Evolutionary conservation across 2,113 vertebrate species (phyloP).

Genomic region (Erpornis zantholeuca): DNA sequence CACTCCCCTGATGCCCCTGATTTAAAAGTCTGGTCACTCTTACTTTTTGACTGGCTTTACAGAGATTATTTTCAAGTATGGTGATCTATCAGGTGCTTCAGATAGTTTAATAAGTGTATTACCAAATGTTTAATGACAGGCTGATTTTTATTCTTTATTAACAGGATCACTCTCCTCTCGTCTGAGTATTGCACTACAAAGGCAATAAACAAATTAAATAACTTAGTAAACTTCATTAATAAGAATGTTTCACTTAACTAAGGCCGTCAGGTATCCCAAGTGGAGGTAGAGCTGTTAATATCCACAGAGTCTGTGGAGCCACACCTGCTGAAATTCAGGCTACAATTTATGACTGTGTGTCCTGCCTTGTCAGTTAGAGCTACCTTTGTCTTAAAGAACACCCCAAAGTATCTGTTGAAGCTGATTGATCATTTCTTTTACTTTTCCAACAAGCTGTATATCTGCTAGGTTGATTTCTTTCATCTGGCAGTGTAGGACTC

Average conservation of each 20-base stretch:
- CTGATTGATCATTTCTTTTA: neutral
- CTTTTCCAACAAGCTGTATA: neutral
- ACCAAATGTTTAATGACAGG: neutral
- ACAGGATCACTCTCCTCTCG: neutral
- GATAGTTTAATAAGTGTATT: neutral
- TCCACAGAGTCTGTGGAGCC: neutral
- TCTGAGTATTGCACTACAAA: neutral
- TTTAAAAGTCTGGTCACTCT: too few species aligned
- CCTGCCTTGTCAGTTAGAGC: neutral
- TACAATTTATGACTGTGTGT: neutral
- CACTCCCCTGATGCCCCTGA: accelerated
- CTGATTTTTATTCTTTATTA: neutral
- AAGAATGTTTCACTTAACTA: neutral
- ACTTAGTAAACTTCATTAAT: neutral
- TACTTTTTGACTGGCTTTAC: neutral
- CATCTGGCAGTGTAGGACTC: neutral
- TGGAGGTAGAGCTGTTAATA: neutral
- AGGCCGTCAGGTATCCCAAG: neutral
- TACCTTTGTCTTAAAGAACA: neutral
- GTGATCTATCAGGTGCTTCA: neutral
- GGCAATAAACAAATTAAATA: neutral
- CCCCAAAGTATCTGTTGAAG: neutral
- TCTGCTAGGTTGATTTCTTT: neutral
- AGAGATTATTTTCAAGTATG: neutral
- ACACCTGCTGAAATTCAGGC: neutral